Evolutionary conservation across 2,888 invertebrate species (phyloP), one percentile per base, ranked within the genome.

Genomic region (Furcula furcula): DNA sequence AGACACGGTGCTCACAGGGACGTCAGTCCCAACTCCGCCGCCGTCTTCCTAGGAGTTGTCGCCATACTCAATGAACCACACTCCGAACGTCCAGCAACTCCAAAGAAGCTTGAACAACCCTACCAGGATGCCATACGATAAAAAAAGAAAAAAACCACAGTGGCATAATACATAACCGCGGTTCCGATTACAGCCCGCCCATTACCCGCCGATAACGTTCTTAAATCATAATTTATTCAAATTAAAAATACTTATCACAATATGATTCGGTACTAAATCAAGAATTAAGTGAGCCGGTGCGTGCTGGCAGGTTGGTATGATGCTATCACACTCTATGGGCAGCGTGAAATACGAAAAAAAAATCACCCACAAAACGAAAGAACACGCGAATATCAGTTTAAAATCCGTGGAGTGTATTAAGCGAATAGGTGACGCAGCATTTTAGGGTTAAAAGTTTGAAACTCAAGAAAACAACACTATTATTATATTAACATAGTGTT

Each of bases 181-280:
- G 70, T 74, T 71, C 64, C 76, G 81, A 79, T 83, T 81, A 82
- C 75, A 71, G 64, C 62, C 33, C 71, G 59, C 64, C 74, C 75
- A 81, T 84, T 78, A 71, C 65, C n/a, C 65, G 54, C 67, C 84
- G 83, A 86, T 84, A 85, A 76, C 71, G 70, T 75, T 70, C 78
- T 82, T 82, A 82, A 85, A 86, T 85, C 78, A 86, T 88, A 88
- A 88, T 88, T 86, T 88, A 88, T 88, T 88, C 88, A 88, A 87
- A 87, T 88, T 88, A 88, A 88, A 88, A 88, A 87, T 86, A 88
- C 85, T 88, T 87, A 87, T 87, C 87, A 84, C 81, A 85, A 79
- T 86, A 80, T 85, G 88, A 88, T 88, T 85, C 86, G 87, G 86
- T 86, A 69, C 69, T 87, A 87, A 87, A 86, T 88, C 83, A 86